Evolutionary conservation across 1,140 invertebrate genomes (phyloP), one percentile per base, ranked within the genome.

Genomic region (Ceratina japonica): DNA sequence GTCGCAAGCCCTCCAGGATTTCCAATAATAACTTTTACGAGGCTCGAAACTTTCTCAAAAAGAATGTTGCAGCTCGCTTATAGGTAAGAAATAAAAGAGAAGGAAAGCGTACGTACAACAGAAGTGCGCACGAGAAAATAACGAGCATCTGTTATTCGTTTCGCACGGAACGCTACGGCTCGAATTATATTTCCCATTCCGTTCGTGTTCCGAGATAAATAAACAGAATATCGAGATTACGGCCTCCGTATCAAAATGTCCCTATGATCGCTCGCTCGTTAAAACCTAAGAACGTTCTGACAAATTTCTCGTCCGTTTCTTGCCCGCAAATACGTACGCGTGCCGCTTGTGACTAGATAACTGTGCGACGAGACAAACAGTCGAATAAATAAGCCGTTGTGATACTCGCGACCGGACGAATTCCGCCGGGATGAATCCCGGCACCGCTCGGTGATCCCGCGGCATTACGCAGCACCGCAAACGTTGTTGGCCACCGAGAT

Each of bases 1-100:
- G 13, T 24, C 24, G 44, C 64, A n/a, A 54, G 49, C 24, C 59
- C 64, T 49, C 31, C 52, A 58, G 16, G 63, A 37, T 75, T 58
- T 68, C 63, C 73, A 51, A 68, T 75, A 75, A 75, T 75, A 75
- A 75, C 63, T 75, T 75, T 58, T 20, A 49, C n/a, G 49, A 49
- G 16, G 63, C 16, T 44, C 20, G 16, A 59, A 75, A 75, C 16
- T 68, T 75, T 44, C 16, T 18, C 51, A 16, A 49, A 58, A 75
- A 75, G 73, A 75, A 75, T 68, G 72, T 49, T 20, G 10, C n/a
- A 13, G 24, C 66, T 74, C 49, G 27, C 15, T 58, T n/a, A 49
- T 27, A 27, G n/a, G 22, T 18, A 10, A n/a, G 18, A 59, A 18
- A 58, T 22, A 22, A 13, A n/a, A 13, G 37, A 18, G 16, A 7